phyloP scores from a whole-genome alignment of 2,113 vertebrate species.

The Sceloporus undulatus region DNA sequence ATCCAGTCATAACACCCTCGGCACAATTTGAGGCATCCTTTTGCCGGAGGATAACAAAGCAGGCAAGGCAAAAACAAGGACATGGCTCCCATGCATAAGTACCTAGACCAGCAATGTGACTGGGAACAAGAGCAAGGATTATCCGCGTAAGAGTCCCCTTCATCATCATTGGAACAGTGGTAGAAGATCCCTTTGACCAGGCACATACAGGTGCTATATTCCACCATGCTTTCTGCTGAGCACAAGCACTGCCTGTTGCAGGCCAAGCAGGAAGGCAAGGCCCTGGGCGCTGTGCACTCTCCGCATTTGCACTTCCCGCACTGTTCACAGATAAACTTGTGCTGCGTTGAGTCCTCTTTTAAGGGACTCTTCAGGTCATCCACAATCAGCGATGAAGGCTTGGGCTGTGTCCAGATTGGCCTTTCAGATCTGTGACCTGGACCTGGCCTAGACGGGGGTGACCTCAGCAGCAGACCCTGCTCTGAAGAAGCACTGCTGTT shows the following conservation, averaged over 20 bases:
- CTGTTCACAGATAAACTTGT: slow-evolving; percentile 94
- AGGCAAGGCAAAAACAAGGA: slow-evolving; percentile 92
- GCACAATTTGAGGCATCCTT: slow-evolving; percentile 91
- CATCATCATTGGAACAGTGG: slow-evolving; percentile 96
- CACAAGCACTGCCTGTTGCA: slow-evolving; percentile 94
- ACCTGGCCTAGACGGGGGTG: slow-evolving; percentile 79
- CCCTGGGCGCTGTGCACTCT: slow-evolving; percentile 92
- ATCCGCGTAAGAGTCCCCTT: slow-evolving; percentile 94
- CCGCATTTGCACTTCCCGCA: slow-evolving; percentile 96
- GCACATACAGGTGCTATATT: slow-evolving; percentile 97
- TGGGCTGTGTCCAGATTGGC: slow-evolving; percentile 90
- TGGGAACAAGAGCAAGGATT: slow-evolving; percentile 95
- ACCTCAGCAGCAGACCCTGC: slow-evolving; percentile 89
- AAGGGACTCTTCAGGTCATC: slow-evolving; percentile 87
- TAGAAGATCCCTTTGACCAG: slow-evolving; percentile 97
- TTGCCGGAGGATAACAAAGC: slow-evolving; percentile 95
- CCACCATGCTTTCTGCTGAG: slow-evolving; percentile 93
- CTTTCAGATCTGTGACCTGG: slow-evolving; percentile 78
- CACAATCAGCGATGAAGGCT: slow-evolving; percentile 80
- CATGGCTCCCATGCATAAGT: slow-evolving; percentile 96
- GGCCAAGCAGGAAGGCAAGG: slow-evolving; percentile 91
- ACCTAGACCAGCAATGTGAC: slow-evolving; percentile 94
- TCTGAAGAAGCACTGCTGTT: slow-evolving; percentile 93
- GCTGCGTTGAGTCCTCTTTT: slow-evolving; percentile 85
- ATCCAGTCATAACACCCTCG: slow-evolving; percentile 91